Conservation (phyloP, 2,797 vertebrate species). For the Liasis olivaceus region DNA sequence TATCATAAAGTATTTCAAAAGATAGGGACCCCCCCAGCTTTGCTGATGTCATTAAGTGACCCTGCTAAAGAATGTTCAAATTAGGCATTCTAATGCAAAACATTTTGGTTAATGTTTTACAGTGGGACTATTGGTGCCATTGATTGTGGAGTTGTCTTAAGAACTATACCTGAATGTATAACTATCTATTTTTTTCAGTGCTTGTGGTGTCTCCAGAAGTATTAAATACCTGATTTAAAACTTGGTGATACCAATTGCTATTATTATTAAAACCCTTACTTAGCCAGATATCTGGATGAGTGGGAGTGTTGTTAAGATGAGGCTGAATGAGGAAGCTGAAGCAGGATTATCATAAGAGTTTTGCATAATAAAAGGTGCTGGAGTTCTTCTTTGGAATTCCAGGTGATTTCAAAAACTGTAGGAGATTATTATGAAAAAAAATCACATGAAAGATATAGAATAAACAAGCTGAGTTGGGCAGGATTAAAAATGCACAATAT, state of each 20-base stretch:
- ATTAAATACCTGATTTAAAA: slow-evolving; percentile 2
- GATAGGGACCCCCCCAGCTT: background rate
- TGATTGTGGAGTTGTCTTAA: background rate
- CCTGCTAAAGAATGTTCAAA: background rate
- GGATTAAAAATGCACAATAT: slow-evolving; percentile 22
- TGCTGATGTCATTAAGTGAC: background rate
- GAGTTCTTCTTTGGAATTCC: slow-evolving; percentile 53
- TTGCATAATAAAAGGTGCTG: slow-evolving; percentile 31
- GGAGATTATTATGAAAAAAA: slow-evolving; percentile 8
- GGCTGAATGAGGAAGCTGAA: slow-evolving; percentile 21
- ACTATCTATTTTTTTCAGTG: background rate
- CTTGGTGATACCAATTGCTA: background rate
- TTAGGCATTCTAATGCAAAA: background rate
- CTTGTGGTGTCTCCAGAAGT: background rate
- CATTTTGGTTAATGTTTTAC: background rate
- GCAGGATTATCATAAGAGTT: slow-evolving; percentile 12
- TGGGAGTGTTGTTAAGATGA: background rate
- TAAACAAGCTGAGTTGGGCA: background rate
- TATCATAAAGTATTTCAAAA: background rate
- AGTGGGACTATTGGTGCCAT: background rate
- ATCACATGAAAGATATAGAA: background rate
- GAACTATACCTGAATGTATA: background rate
- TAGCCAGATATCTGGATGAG: background rate
- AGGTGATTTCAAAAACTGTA: slow-evolving; percentile 34
- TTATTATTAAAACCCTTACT: background rate